Conservation (phyloP, 1,140 invertebrate genomes). For the Chlorops oryzae region DNA sequence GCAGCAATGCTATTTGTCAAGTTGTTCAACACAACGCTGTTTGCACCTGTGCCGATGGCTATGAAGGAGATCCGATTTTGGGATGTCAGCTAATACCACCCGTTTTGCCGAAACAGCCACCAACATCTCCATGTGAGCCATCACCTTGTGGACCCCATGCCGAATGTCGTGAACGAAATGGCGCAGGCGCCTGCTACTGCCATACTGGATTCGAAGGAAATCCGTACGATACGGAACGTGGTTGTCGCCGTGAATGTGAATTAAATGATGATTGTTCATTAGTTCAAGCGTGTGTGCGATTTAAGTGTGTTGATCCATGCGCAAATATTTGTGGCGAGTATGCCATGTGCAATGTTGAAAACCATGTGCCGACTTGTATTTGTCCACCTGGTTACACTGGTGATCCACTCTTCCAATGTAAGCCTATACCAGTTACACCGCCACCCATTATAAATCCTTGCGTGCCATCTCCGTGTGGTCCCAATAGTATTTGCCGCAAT, state of each 20-base stretch:
- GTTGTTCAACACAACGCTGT: conserved; percentile 69
- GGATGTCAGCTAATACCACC: conserved; percentile 52
- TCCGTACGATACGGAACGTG: conserved; percentile 55
- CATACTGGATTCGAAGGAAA: conserved; percentile 64
- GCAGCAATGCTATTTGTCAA: conserved; percentile 45
- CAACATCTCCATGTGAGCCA: conserved; percentile 58
- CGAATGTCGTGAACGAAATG: conserved; percentile 61
- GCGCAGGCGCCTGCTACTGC: conserved; percentile 63
- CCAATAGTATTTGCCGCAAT: conserved; percentile 67
- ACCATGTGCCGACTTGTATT: conserved; percentile 68
- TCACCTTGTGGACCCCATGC: conserved; percentile 66
- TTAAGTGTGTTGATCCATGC: conserved; percentile 72
- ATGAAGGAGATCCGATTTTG: conserved; percentile 68
- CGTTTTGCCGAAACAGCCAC: conserved; percentile 45
- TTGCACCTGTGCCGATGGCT: conserved; percentile 65
- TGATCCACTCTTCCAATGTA: conserved; percentile 74
- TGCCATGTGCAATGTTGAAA: conserved; percentile 66
- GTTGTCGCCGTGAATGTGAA: conserved; percentile 73
- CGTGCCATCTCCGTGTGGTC: conserved; percentile 60
- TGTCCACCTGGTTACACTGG: conserved; percentile 68
- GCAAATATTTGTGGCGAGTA: conserved; percentile 65
- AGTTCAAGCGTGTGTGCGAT: conserved; percentile 64
- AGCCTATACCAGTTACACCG: conserved; percentile 52
- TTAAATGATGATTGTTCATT: conserved; percentile 64
- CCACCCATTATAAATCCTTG: conserved; percentile 50